Evolutionary conservation across 2,888 invertebrate genomes (phyloP), one percentile per base, ranked within the genome.

Genomic region (Pristionchus exspectatus): DNA sequence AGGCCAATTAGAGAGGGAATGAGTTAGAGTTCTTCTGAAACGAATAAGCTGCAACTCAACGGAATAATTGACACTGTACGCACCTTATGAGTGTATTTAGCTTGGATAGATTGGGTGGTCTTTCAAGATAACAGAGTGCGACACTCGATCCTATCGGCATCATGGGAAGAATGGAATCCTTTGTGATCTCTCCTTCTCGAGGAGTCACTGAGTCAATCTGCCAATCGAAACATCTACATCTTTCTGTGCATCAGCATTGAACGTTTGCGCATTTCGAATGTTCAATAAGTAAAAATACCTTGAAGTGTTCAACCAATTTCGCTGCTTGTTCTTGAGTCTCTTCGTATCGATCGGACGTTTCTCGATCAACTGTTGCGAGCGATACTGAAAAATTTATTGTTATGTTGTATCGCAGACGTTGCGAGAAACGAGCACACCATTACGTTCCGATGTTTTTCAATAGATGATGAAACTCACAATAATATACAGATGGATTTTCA

Each of bases 401-500:
- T n/a, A 50, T 50, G 12, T 50, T 50, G 44, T 50, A 12, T 10
- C 12, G 44, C 44, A 50, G 44, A 7, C 12, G 44, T 50, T 50
- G 5, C 44, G 12, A 50, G 44, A 9, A 50, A 12, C 44, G 9
- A 50, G 3, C 44, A 50, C 9, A 50, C 16, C 72, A 72, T 16
- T 33, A 69, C 16, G 10, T 16, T 72, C 2, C n/a, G 9, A 21
- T 59, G n/a, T 21, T 44, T 38, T 30, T 38, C 12, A 72, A 66
- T 9, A 50, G 33, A 54, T 16, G 3, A 9, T 30, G 30, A 44
- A 83, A 96, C 97, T 97, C 96, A 98, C 98, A 96, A 95, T 98
- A 99, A 95, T 98, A 98, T 97, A 98, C 98, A n/a, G 98, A 96
- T 0, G 98, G 98, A 95, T 99, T 99, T 95, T 98, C 98, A 86